Evolutionary conservation across 2,888 invertebrate genomes (phyloP), one percentile per base, ranked within the genome.

Genomic region (Salticus scenicus): DNA sequence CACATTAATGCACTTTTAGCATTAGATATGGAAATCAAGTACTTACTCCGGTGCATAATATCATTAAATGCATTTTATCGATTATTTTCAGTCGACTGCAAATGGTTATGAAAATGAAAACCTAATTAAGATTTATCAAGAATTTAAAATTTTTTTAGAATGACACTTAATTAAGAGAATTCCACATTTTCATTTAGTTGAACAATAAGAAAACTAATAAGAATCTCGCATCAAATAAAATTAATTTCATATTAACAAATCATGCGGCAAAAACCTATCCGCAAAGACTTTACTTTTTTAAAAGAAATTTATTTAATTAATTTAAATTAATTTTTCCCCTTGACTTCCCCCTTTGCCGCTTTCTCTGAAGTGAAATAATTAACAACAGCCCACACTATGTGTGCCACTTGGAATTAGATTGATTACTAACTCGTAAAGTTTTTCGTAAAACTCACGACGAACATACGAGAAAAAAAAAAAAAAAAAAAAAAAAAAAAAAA

Each of bases 281-380:
- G 57, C 57, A 57, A 24, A 5, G 20, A 1, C 17, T 24, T 57
- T 12, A 7, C 24, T 24, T 7, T 24, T 5, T 17, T 2, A 47
- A 57, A 57, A 57, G 24, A 20, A 20, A 57, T 57, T 57, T 12
- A 57, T 57, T 57, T 24, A 57, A 57, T 57, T 57, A 57, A 57
- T 57, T 73, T 41, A 75, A 81, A 81, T 81, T 81, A 81, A 81
- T 81, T 81, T 57, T 81, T 81, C 74, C n/a, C 30, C 74, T 74
- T 74, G 74, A 70, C 69, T 74, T 69, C 57, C 20, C n/a, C 70
- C 57, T 67, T 57, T 31, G 28, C 17, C 41, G n/a, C 7, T 47
- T 70, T 42, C 64, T 47, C 51, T 67, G 28, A 42, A 66, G 63
- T 20, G 64, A 73, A 84, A 84, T 84, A 84, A 84, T 84, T 77